Conservation (phyloP, 2,113 vertebrate species). For the Miniopterus natalensis region DNA sequence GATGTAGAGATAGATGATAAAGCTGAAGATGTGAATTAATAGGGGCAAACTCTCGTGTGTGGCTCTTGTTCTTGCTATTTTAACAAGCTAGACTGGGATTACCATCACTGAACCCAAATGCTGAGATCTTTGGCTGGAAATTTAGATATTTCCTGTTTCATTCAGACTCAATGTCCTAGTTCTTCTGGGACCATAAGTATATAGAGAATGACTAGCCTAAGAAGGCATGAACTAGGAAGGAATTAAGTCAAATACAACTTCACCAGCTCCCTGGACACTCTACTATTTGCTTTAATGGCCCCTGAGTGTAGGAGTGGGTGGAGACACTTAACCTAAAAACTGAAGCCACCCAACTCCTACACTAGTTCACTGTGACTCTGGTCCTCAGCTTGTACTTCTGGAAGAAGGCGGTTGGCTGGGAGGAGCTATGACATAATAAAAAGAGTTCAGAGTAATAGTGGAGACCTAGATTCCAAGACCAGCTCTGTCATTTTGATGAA, state of each 20-base stretch:
- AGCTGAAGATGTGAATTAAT: neutral
- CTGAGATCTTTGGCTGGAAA: neutral
- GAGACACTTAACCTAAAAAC: neutral
- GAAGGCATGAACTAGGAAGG: fast-evolving
- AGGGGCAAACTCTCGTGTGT: fast-evolving
- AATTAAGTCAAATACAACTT: neutral
- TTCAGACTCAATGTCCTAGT: neutral
- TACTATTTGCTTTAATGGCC: neutral
- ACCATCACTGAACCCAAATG: neutral
- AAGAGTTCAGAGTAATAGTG: neutral
- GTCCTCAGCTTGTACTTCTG: neutral
- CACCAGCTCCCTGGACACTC: neutral
- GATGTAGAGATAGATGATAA: neutral
- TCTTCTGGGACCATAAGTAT: neutral
- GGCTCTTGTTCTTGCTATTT: neutral
- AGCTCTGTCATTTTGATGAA: neutral
- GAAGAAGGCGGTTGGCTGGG: neutral
- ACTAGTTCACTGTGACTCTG: neutral
- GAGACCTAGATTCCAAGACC: neutral
- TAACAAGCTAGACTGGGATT: neutral
- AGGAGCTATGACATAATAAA: neutral
- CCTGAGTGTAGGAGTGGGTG: neutral
- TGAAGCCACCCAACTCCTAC: neutral
- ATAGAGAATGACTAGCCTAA: neutral
- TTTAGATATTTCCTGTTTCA: neutral